These are phyloP conservation scores for Hippasteria phrygiana DNA, from an alignment of 53 echinoderm and acorn worm genomes.

Conservation along the genomic window DNA sequence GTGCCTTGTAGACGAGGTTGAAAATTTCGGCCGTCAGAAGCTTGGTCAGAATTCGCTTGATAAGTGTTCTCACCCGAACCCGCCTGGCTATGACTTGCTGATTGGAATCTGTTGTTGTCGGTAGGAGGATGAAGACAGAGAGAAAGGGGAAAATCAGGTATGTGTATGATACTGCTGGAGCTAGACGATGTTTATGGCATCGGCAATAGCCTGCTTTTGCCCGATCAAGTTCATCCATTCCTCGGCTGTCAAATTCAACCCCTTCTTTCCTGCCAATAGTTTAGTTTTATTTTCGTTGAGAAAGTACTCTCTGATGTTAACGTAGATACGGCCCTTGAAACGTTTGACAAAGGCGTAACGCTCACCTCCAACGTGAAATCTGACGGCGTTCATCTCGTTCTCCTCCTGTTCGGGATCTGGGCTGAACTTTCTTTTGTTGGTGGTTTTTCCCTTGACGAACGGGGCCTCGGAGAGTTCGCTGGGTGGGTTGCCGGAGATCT, in stretches of 20 bases:
- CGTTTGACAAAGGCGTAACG: conserved; percentile 14
- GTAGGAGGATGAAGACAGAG: too few species aligned
- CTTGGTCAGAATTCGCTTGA: conserved; percentile 6
- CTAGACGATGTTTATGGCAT: neutral
- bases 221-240: neutral
- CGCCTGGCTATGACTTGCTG: neutral
- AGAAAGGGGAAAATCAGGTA: too few species aligned
- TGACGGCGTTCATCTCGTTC: conserved; percentile 27
- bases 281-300: conserved; percentile 17
- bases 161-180: neutral
- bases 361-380: conserved; percentile 7
- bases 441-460: neutral
- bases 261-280: conserved; percentile 42
- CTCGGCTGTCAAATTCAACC: conserved; percentile 29
- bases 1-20: neutral
- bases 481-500: neutral
- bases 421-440: neutral
- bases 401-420: conserved; percentile 17
- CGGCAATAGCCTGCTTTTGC: neutral
- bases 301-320: conserved; percentile 23
- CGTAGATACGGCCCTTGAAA: conserved; percentile 2
- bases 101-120: neutral
- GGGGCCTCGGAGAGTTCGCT: neutral
- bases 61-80: neutral
- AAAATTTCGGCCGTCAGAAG: conserved; percentile 3